A percentile compares a stretch with the other conserved stretches of the same genome.
Evolutionary conservation across 1,140 invertebrate genomes (phyloP).

Genomic region (Scaptomyza graminum): DNA sequence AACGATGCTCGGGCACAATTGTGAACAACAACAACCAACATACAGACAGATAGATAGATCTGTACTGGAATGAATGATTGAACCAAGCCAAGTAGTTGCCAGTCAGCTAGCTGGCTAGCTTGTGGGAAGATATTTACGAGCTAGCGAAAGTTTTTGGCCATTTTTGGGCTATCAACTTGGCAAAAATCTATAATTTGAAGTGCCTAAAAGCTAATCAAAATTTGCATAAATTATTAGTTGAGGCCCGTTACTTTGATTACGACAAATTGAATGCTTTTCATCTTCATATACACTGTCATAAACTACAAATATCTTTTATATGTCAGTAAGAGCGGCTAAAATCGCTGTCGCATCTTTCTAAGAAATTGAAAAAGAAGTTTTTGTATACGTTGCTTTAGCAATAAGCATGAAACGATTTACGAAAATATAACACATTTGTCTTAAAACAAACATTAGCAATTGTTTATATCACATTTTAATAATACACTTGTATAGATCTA

Average conservation of each 20-base stretch:
- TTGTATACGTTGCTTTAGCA: too few species aligned
- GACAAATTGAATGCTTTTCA: too few species aligned
- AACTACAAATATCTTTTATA: too few species aligned
- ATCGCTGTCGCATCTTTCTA: too few species aligned
- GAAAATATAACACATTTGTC: too few species aligned
- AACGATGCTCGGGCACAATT: constrained; percentile 38
- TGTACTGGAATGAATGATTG: constrained; percentile 17
- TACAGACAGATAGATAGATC: constrained; percentile 6
- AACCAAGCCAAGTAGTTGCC: constrained; percentile 11
- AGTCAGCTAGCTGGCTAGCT: background rate
- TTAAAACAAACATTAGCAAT: background rate
- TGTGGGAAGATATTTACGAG: constrained; percentile 24
- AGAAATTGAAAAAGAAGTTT: too few species aligned
- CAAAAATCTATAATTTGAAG: constrained; percentile 26
- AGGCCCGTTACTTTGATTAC: too few species aligned
- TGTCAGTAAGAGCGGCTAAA: too few species aligned
- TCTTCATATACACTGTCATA: too few species aligned
- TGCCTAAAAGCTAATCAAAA: constrained; percentile 50
- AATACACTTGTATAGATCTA: background rate
- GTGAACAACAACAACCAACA: constrained; percentile 6
- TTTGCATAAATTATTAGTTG: constrained; percentile 59
- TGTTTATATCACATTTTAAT: background rate
- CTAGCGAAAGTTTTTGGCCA: constrained; percentile 25
- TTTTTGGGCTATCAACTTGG: background rate
- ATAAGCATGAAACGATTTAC: too few species aligned